Evolutionary conservation across 2,888 invertebrate species (phyloP).

Genomic region (Xylophagus ater): DNA sequence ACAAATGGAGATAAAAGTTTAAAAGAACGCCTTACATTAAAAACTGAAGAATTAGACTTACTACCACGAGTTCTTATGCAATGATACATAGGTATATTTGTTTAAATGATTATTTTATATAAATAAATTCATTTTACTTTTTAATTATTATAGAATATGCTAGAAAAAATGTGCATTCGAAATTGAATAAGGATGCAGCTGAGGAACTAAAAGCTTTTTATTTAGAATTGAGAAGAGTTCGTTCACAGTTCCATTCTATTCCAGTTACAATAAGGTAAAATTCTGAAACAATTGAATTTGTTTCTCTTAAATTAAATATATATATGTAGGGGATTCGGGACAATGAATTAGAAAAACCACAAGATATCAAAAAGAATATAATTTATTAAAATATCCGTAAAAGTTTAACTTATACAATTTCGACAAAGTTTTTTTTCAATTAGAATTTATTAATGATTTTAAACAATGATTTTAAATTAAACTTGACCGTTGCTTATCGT

Average conservation of each 20-base stretch:
- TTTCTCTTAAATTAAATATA: background rate
- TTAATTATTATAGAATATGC: constrained; percentile 60
- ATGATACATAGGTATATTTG: constrained; percentile 59
- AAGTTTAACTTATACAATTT: no score
- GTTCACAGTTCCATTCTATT: constrained; percentile 54
- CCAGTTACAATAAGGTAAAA: constrained; percentile 60
- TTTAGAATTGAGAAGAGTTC: constrained; percentile 57
- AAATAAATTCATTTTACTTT: background rate
- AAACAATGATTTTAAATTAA: no score
- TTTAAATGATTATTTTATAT: background rate
- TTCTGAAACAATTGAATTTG: constrained; percentile 13
- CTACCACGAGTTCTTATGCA: constrained; percentile 67
- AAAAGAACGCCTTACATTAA: constrained; percentile 28
- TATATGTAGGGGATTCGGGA: no score
- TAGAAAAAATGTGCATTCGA: constrained; percentile 74
- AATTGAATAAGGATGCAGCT: constrained; percentile 60
- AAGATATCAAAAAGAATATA: no score
- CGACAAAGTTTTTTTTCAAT: no score
- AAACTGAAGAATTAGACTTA: constrained; percentile 54
- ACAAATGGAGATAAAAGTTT: no score
- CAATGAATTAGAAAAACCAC: no score
- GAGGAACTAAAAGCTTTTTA: constrained; percentile 66
- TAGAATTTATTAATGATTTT: no score
- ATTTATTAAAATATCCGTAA: no score
- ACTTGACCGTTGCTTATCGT: no score